phyloP scores from a whole-genome alignment of 1,140 invertebrate species.

The Muscidifurax raptorellus region DNA sequence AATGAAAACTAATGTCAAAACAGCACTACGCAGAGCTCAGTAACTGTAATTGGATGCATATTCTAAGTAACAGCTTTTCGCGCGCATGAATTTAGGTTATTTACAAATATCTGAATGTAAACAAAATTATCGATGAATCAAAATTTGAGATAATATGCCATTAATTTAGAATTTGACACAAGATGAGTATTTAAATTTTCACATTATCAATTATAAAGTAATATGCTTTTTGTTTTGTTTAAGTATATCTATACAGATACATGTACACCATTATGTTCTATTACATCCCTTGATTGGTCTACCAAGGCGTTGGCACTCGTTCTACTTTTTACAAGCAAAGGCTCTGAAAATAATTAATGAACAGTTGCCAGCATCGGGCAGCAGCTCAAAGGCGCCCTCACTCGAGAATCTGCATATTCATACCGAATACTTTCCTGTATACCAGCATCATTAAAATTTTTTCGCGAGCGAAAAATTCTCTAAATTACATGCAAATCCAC shows the following conservation, averaged over 20 bases:
- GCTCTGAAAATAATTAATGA: constrained; percentile 22
- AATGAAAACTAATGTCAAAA: constrained; percentile 2
- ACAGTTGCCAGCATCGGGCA: not conserved
- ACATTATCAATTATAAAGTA: no score
- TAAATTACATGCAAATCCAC: constrained; percentile 16
- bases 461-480: not conserved
- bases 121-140: not conserved
- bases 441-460: constrained; percentile 32
- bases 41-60: not conserved
- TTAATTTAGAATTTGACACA: not conserved
- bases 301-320: not conserved
- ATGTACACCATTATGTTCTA: not conserved
- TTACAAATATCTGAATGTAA: not conserved
- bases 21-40: not conserved
- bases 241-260: no score
- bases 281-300: not conserved
- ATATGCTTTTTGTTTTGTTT: no score
- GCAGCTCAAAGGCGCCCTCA: not conserved
- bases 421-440: not conserved
- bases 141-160: not conserved
- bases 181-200: no score
- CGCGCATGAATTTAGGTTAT: not conserved
- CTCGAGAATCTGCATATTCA: constrained; percentile 38
- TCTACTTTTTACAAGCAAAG: not conserved
- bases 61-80: not conserved